Base-by-base conservation (phyloP, 1,140 invertebrate genomes). In the Uloborus diversus region DNA sequence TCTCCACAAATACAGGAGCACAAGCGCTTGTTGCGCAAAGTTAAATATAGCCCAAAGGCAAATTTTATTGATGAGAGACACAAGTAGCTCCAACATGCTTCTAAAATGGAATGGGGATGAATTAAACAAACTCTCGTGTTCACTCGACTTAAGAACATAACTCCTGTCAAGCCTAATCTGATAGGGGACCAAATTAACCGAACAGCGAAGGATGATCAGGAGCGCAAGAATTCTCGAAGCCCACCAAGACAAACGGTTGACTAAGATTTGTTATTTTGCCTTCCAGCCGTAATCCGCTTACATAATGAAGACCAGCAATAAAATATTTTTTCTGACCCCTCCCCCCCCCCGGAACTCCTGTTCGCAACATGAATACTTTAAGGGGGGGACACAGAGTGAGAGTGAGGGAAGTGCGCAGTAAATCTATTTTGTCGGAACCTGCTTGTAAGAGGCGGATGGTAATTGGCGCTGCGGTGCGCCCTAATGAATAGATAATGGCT, bases 401-500 rank as follows among this genome's bases (percentile, higher is more conserved):
- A 33, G n/a, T 28, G 66, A 53, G 17, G 13, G 66, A 53, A 71
- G 57, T 62, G 57, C n/a, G 70, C 35, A 75, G 71, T 64, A 64
- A 75, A 75, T 75, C 71, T 75, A 75, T 64, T 75, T 61, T 75
- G 59, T 33, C 57, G 42, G 71, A 57, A 69, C 49, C 49, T 69
- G 47, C 66, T 30, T 56, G 49, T 35, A 56, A 56, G 66, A 35
- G 35, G 69, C 56, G 47, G 28, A 14, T 14, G 49, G 37, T 78
- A 78, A 78, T 78, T 78, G 73, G 73, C 47, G 73, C 73, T 66
- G 61, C 62, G 73, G 73, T 78, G 73, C 73, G 27, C 73, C 61
- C 59, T 78, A 78, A 78, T 78, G 73, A 78, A 78, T 78, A 78
- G 73, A 78, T 78, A 78, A 78, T 78, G 73, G 73, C 61, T n/a